phyloP scores from a whole-genome alignment of 2,888 invertebrate species.

The Boloria euphrosyne region DNA sequence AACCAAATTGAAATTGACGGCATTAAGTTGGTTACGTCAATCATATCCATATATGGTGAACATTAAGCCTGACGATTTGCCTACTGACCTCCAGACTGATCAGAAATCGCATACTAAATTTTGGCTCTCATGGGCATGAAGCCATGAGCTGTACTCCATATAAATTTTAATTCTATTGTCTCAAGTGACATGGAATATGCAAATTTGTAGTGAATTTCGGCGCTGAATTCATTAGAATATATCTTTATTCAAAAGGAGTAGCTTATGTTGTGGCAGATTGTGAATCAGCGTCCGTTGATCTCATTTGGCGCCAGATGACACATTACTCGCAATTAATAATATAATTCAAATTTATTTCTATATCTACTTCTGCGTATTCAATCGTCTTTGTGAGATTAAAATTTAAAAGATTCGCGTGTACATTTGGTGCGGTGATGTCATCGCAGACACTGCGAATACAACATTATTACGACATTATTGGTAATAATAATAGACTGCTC shows the following conservation, averaged over 20 bases:
- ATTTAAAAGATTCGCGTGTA: constrained; percentile 14
- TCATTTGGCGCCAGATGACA: constrained; percentile 42
- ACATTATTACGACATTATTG: background rate
- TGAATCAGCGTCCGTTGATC: constrained; percentile 38
- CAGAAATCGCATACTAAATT: constrained; percentile 17
- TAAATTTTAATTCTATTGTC: constrained; percentile 31
- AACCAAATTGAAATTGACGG: constrained; percentile 9
- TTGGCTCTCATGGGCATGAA: background rate
- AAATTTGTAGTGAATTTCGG: constrained; percentile 36
- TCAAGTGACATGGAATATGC: constrained; percentile 28
- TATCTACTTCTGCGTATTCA: constrained; percentile 26
- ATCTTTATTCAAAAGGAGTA: constrained; percentile 39
- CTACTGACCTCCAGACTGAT: constrained; percentile 32
- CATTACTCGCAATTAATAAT: constrained; percentile 32
- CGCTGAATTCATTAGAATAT: constrained; percentile 27
- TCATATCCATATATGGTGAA: constrained; percentile 21
- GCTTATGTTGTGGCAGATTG: constrained; percentile 8
- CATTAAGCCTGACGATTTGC: constrained; percentile 26
- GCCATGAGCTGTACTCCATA: constrained; percentile 19
- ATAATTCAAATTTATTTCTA: constrained; percentile 23
- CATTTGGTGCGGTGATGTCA: constrained; percentile 31
- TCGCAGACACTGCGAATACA: constrained; percentile 1
- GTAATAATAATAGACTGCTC: background rate
- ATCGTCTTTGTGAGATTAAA: constrained; percentile 24
- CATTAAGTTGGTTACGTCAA: constrained; percentile 13